Base-by-base conservation (phyloP, 2,113 vertebrate genomes). In the Melanerpes aurifrons region DNA sequence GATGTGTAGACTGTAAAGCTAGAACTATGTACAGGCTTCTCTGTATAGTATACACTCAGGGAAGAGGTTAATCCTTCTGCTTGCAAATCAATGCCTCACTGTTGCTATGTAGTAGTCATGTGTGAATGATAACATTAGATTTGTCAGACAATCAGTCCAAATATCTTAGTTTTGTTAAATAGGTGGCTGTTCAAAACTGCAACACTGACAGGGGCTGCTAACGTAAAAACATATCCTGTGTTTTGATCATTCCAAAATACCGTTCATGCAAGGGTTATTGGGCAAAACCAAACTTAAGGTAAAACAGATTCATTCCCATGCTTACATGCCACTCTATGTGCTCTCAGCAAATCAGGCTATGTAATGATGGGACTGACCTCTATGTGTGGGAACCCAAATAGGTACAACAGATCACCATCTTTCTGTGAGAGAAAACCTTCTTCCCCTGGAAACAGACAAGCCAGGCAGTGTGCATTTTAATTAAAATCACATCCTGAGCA, bases 401-500 rank as follows among this genome's bases (percentile, higher is more conserved):
- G 86, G 82, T 83, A 53, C 59, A 74, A 82, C 11, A 17, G 89
- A 83, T 95, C 92, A 89, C 81, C 8, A 0, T 72, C 62, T 47
- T 90, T 76, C 81, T 93, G 72, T 7, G 84, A 95, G 78, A 95
- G 88, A 96, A 95, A 90, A 53, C 50, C 24, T 53, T 81, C 81
- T 89, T 77, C 87, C 96, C 54, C 63, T 92, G 91, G 85, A 86
- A 91, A 91, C 94, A 97, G 95, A 96, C 88, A 94, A 96, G 89
- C 92, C 92, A 96, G 93, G 80, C 97, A 97, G 95, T 78, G 91
- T 92, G 95, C 95, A 83, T 97, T 97, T 97, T 97, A 98, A 98
- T 98, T 98, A 97, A 97, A 98, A 98, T 98, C 97, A 98, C 97
- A 97, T 96, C 97, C 96, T 73, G 28, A 79, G 90, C 95, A 97